Base-by-base conservation (phyloP, 1,140 invertebrate species). In the Orchestia grillus region DNA sequence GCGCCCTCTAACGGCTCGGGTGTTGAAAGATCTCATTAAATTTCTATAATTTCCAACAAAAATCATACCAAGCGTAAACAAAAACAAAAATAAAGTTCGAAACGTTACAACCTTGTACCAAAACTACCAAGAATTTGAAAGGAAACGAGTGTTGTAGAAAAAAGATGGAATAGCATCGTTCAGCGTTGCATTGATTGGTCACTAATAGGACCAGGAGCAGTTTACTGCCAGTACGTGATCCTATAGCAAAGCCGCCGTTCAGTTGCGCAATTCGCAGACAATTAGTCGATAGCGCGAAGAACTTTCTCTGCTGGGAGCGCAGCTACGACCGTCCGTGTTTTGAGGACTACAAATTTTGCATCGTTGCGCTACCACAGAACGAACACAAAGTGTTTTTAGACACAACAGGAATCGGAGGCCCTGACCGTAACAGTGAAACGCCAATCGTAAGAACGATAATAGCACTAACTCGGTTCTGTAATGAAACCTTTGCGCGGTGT, bases 171-270 rank as follows among this genome's bases (percentile, higher is more conserved):
- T 8, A 77, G 36, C 62, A 77, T 77, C 62, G 43, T 90, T 90
- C 42, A 44, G 15, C 43, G 41, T 94, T 47, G 44, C 44, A 94
- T 45, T 94, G 43, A 47, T 94, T 44, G 41, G 92, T 44, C 92
- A 15, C 92, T 94, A 94, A 94, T 94, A 94, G 92, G 47, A 40
- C 8, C 47, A 0, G 44, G 1, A 44, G 44, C 0, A 94, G 92
- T 94, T 94, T 94, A 94, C 92, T 8, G 92, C 92, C 43, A 15
- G 44, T 94, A 94, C 92, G 92, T 94, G 92, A 94, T 94, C 8
- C 36, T 44, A 40, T 47, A 42, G 92, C 40, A 47, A 8, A 94
- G 92, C 44, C 40, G 44, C 47, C 92, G 47, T 94, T 94, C 44
- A 45, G 44, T 94, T 94, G 92, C 41, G 92, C 44, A 94, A 94